phyloP scores from a whole-genome alignment of 1,140 invertebrate genomes.

The Drosophila repleta region DNA sequence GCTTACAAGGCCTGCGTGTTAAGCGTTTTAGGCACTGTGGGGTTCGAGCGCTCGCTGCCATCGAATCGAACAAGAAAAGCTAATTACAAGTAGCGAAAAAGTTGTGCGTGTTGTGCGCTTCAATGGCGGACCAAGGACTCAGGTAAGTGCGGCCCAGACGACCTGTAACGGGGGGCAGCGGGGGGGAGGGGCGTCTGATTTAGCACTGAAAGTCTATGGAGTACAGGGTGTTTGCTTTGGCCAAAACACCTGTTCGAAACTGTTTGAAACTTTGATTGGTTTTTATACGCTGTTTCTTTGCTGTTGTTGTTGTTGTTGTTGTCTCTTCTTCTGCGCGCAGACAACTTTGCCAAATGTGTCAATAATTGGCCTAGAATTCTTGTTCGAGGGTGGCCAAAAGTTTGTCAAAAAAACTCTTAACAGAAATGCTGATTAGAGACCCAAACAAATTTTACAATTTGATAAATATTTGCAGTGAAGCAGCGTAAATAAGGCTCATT shows the following conservation, averaged over 20 bases:
- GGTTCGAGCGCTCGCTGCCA: slow-evolving; percentile 51
- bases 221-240: slow-evolving; percentile 1
- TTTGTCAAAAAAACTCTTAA: slow-evolving; percentile 25
- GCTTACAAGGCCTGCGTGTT: slow-evolving; percentile 47
- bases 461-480: background rate
- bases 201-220: background rate
- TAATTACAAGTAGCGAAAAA: slow-evolving; percentile 79
- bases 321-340: background rate
- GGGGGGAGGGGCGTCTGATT: slow-evolving; percentile 20
- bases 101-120: slow-evolving; percentile 73
- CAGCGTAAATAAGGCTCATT: background rate
- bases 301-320: background rate
- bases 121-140: slow-evolving; percentile 43
- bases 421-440: slow-evolving; percentile 16
- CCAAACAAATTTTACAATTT: slow-evolving; percentile 22
- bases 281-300: slow-evolving; percentile 66
- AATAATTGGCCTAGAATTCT: slow-evolving; percentile 68
- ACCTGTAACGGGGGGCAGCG: background rate
- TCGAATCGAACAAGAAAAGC: slow-evolving; percentile 79
- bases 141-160: background rate
- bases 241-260: slow-evolving; percentile 68
- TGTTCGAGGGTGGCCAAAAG: slow-evolving; percentile 15
- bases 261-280: slow-evolving; percentile 77
- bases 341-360: slow-evolving; percentile 63
- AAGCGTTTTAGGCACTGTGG: slow-evolving; percentile 61